These are phyloP conservation scores for Erethizon dorsatum DNA, from an alignment of 2,797 vertebrate species.

Conservation along the genomic window DNA sequence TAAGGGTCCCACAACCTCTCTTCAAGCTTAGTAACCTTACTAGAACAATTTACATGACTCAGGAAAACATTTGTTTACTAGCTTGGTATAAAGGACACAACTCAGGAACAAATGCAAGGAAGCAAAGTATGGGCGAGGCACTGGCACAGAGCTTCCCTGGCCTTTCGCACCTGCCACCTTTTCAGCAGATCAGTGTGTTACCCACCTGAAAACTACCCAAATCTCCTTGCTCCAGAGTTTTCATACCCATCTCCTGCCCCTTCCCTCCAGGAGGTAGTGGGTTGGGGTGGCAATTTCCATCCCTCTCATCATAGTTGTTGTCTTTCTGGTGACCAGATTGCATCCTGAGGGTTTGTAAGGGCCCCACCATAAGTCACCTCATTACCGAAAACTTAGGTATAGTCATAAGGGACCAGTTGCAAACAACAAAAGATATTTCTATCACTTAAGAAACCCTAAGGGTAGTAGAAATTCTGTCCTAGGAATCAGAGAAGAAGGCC, in stretches of 20 bases:
- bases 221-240: background rate
- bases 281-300: background rate
- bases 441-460: background rate
- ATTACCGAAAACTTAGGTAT: background rate
- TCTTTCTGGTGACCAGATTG: background rate
- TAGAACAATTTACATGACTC: background rate
- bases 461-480: background rate
- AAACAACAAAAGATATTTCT: background rate
- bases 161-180: background rate
- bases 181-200: background rate
- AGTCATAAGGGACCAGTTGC: background rate
- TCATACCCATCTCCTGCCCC: background rate
- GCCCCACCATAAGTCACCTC: background rate
- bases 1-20: background rate
- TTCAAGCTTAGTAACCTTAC: background rate
- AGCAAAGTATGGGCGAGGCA: too few relatives aligned
- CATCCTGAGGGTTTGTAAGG: background rate
- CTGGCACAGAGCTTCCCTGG: too few relatives aligned
- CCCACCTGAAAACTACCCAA: background rate
- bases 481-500: background rate
- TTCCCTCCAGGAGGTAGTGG: background rate
- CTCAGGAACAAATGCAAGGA: background rate
- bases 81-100: background rate
- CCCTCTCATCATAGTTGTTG: background rate
- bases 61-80: background rate